Conservation (phyloP, 2,888 invertebrate species). For the Syritta pipiens region DNA sequence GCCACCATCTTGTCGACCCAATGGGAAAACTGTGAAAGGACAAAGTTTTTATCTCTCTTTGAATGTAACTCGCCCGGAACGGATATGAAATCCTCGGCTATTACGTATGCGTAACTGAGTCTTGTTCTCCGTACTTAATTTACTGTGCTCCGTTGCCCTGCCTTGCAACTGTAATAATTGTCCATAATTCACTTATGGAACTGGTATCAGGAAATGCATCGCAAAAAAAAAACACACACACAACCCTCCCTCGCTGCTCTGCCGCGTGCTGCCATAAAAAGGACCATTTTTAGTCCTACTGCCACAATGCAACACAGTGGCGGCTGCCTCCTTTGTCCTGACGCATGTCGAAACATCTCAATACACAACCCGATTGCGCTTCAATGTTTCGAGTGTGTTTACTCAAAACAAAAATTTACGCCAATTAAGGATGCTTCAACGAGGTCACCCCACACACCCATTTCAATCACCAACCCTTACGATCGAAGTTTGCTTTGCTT, state of each 20-base stretch:
- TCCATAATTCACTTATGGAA: slow-evolving; percentile 56
- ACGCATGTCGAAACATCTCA: slow-evolving; percentile 68
- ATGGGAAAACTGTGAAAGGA: slow-evolving; percentile 49
- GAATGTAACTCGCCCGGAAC: slow-evolving; percentile 38
- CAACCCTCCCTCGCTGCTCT: not conserved
- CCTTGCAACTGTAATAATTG: slow-evolving; percentile 49
- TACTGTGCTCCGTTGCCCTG: slow-evolving; percentile 11
- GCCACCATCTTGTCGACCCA: slow-evolving; percentile 53
- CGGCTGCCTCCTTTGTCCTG: slow-evolving; percentile 60
- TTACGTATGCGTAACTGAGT: slow-evolving; percentile 61
- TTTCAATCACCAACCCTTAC: slow-evolving; percentile 71
- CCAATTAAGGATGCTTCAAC: slow-evolving; percentile 78
- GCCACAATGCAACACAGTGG: slow-evolving; percentile 46
- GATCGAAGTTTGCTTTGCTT: too few species aligned
- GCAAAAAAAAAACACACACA: slow-evolving; percentile 25
- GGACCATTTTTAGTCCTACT: slow-evolving; percentile 25
- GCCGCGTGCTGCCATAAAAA: slow-evolving; percentile 51
- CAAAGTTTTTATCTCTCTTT: slow-evolving; percentile 58
- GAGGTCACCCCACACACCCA: slow-evolving; percentile 75
- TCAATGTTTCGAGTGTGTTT: slow-evolving; percentile 74
- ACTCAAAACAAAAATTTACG: slow-evolving; percentile 79
- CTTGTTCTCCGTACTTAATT: slow-evolving; percentile 54
- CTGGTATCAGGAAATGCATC: slow-evolving; percentile 58
- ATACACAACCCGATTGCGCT: slow-evolving; percentile 24
- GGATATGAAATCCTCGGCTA: slow-evolving; percentile 55